Base-by-base conservation (phyloP, 2,113 vertebrate species). In the Podarcis cretensis region DNA sequence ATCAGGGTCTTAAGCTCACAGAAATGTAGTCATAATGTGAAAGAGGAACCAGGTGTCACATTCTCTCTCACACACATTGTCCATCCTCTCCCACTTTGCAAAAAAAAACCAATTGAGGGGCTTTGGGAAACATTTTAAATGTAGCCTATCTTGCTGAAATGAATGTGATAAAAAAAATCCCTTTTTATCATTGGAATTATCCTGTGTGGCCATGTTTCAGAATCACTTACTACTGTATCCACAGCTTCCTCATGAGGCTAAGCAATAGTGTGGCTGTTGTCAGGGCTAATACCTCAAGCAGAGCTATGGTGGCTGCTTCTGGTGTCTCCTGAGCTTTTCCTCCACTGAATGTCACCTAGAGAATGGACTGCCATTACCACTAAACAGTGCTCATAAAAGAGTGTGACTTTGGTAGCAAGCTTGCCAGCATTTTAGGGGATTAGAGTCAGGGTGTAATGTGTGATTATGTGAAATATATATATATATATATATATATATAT, bases 61-160 rank as follows among this genome's bases (percentile, higher is more conserved):
- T 35, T 35, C 1, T 35, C 35, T 35, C 30, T 86, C 90, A 89
- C 54, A n/a, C 18, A 13, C 63, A 71, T 57, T 83, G 21, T 78
- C 79, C 76, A 82, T 35, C 86, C 4, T 25, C 2, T 48, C n/a
- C 79, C 73, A 74, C 6, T 23, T 57, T 57, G n/a, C 43, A 59
- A 73, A n/a, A 86, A 59, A 78, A 80, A 18, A 86, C 79, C 20
- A 84, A 27, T 18, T 35, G 65, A 83, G 90, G 59, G 68, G n/a
- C 68, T 93, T 92, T 93, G 82, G 71, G 89, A 94, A 89, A 59
- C 63, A 65, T 89, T 87, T 83, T 65, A 89, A 94, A 92, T 82
- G 79, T n/a, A 63, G 16, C 25, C 71, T 63, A 21, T 32, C 68
- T 88, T 74, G 87, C 59, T 63, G 37, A 87, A 87, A 92, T 30